Conservation (phyloP, 2,113 vertebrate species). For the Spea bombifrons region DNA sequence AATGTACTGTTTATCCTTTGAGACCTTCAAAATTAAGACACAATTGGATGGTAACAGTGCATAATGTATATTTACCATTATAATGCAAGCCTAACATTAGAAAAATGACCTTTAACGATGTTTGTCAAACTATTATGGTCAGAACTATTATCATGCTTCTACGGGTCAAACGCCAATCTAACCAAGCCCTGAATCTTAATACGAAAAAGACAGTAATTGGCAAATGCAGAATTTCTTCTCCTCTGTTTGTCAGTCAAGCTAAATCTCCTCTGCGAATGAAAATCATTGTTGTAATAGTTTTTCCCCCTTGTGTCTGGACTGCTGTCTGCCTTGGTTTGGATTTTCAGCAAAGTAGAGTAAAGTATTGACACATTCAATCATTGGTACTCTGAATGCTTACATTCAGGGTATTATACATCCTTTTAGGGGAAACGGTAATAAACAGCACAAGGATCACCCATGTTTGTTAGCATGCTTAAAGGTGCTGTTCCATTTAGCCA, state of each 20-base stretch:
- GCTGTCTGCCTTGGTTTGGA: slow-evolving; percentile 45
- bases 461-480: too few relatives aligned
- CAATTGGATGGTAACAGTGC: background rate
- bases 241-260: slow-evolving; percentile 35
- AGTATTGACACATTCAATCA: slow-evolving; percentile 18
- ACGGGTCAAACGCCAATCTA: slow-evolving; percentile 27
- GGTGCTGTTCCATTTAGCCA: too few relatives aligned
- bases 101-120: slow-evolving; percentile 7
- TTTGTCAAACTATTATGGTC: slow-evolving; percentile 34
- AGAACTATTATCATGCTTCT: slow-evolving; percentile 1
- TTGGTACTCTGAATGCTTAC: slow-evolving; percentile 24
- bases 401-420: too few relatives aligned
- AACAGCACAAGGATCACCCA: too few relatives aligned
- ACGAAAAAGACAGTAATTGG: slow-evolving; percentile 38
- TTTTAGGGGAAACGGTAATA: too few relatives aligned
- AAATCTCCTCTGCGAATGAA: slow-evolving; percentile 30
- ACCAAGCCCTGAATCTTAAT: slow-evolving; percentile 7
- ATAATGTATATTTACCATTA: slow-evolving; percentile 3
- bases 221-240: slow-evolving; percentile 39
- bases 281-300: slow-evolving; percentile 37
- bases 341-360: slow-evolving; percentile 16
- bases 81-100: background rate
- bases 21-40: background rate
- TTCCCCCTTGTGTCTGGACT: slow-evolving; percentile 3
- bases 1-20: background rate